Evolutionary conservation across 2,113 vertebrate species (phyloP), one percentile per base, ranked within the genome.

Genomic region (Cricetomys ansorgei): DNA sequence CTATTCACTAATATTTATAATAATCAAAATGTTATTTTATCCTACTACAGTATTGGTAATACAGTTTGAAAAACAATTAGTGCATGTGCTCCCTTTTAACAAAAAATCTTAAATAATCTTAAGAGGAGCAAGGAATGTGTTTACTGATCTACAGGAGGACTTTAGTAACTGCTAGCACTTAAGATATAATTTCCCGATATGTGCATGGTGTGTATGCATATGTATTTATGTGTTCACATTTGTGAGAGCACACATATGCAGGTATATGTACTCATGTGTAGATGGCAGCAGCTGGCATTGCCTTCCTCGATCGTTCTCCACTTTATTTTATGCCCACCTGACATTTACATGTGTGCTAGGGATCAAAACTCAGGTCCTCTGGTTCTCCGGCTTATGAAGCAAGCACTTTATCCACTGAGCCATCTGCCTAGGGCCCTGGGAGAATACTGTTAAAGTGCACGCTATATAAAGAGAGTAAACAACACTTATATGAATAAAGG

Each of bases 401-500:
- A 84, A 64, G 25, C n/a, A 85, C 43, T 84, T 45, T 65, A 65
- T 65, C 15, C 43, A 67, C 57, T 62, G n/a, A 29, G 57, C n/a
- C 57, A 62, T 85, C 27, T 45, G 62, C 43, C 62, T 17, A 34
- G 43, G 11, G 34, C 91, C 50, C 40, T n/a, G 48, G 29, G 19
- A 64, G 5, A 34, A 73, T 17, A 81, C n/a, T 69, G 50, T 67
- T 13, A 88, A 95, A 92, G 21, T 23, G 72, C 5, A 94, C 57
- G 90, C 43, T 94, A 48, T 55, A 62, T 94, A 45, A 96, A 81
- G 37, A 79, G 48, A 81, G 89, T 21, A 3, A 83, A 80, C 43
- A 95, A 81, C 12, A 65, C 65, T 92, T 94, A 83, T 65, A 87
- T 95, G 72, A 94, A 40, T 88, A 84, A 95, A 96, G 2, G 81